Base-by-base conservation (phyloP, 1,140 invertebrate genomes). In the Drosophila guanche region DNA sequence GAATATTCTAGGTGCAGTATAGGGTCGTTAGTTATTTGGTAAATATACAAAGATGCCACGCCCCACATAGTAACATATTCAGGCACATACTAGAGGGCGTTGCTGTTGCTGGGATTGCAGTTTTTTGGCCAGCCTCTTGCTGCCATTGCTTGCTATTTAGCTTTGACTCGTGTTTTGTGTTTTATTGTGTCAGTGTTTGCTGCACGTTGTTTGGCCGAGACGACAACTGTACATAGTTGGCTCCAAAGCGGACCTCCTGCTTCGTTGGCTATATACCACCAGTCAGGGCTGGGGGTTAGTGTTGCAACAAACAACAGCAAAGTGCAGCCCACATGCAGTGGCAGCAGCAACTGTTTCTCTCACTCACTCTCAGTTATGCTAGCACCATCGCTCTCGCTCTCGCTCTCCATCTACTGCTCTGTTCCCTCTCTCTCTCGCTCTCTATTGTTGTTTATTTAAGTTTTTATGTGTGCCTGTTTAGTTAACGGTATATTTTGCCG, bases 361-460 rank as follows among this genome's bases (percentile, higher is more conserved):
- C 16, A 22, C 56, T 10, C 66, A 76, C 60, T 50, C 60, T 47
- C 42, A 48, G 56, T 66, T 20, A 41, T 29, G 29, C 23, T 25
- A 67, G 46, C 33, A 37, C 54, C 62, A 16, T 45, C 12, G 16
- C 59, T 33, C 33, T 57, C 16, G 42, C 40, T 46, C 20, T 43
- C 45, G 23, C 37, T 23, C 46, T 14, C 16, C 16, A 6, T 46
- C 41, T 42, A 4, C 2, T 12, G n/a, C 52, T 67, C 12, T 41
- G 20, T 23, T 51, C 46, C 7, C 42, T 8, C 40, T 16, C 23
- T 45, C 74, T 12, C 29, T 48, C 59, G 52, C 60, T 50, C 78
- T 46, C 84, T 88, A 88, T 88, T 88, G 83, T 88, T 88, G 84
- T 88, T 88, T 88, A 88, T 88, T 88, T 88, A 88, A 88, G 83